Percentiles rank a stretch among this genome's conserved stretches.
Evolutionary conservation across 2,888 invertebrate species (phyloP).

Genomic region (Tetropium fuscum): DNA sequence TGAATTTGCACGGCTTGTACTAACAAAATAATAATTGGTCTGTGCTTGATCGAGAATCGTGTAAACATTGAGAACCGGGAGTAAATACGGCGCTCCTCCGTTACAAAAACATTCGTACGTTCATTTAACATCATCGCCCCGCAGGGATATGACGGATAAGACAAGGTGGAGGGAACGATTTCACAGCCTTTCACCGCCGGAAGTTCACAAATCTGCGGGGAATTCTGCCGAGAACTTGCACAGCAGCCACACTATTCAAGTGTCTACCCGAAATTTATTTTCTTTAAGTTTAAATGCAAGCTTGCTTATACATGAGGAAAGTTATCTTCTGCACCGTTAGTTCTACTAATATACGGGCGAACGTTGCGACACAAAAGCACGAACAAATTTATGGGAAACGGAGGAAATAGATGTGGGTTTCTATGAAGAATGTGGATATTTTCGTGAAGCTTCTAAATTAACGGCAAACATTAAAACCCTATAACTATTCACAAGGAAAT

Average conservation of each 20-base stretch:
- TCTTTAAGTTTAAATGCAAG: conserved; percentile 12
- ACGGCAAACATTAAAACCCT: too few relatives aligned
- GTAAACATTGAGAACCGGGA: conserved; percentile 16
- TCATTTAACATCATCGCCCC: conserved; percentile 36
- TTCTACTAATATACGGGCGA: conserved; percentile 2
- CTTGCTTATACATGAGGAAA: neutral
- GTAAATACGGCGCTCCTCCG: conserved; percentile 25
- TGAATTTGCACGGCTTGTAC: conserved; percentile 18
- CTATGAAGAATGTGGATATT: too few relatives aligned
- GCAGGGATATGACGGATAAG: conserved; percentile 36
- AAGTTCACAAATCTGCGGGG: conserved; percentile 15
- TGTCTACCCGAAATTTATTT: conserved; percentile 22
- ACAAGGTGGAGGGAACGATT: conserved; percentile 11
- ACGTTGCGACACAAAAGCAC: neutral
- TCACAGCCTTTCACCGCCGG: conserved; percentile 11
- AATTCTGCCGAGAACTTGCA: conserved; percentile 4
- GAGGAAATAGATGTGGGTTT: neutral
- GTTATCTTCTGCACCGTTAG: conserved; percentile 1
- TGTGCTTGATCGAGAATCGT: conserved; percentile 20
- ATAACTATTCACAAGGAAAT: too few relatives aligned
- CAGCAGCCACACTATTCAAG: conserved; percentile 4
- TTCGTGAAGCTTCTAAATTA: too few relatives aligned
- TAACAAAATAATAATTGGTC: conserved; percentile 23
- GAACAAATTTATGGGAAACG: neutral
- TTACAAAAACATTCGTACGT: conserved; percentile 39